phyloP scores from a whole-genome alignment of 2,888 invertebrate genomes.

The Entomobrya proxima region DNA sequence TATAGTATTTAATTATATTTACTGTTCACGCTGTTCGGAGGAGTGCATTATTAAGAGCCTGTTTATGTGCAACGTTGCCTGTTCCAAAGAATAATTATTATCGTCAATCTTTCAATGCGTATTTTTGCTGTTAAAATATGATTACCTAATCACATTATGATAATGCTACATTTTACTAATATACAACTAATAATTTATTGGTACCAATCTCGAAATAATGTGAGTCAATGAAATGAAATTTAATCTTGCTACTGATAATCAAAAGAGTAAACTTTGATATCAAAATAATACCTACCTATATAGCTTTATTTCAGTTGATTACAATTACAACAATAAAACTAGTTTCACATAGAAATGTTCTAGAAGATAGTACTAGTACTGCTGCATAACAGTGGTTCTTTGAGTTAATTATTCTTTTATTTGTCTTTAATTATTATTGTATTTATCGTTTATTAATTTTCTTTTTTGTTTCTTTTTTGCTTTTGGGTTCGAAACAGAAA shows the following conservation, averaged over 20 bases:
- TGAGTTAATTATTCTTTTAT: not conserved
- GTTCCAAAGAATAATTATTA: constrained; percentile 12
- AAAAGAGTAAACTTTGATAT: constrained; percentile 46
- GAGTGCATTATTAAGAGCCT: constrained; percentile 17
- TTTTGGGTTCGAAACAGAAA: constrained; percentile 55
- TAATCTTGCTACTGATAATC: constrained; percentile 55
- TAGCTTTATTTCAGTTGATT: constrained; percentile 37
- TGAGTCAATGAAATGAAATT: constrained; percentile 40
- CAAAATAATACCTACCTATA: constrained; percentile 26
- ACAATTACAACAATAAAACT: constrained; percentile 23
- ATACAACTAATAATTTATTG: not conserved
- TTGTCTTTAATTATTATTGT: not conserved
- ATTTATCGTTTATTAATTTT: constrained; percentile 37
- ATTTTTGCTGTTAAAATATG: constrained; percentile 19
- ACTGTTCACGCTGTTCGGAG: constrained; percentile 2
- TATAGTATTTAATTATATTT: constrained; percentile 20
- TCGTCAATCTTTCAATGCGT: constrained; percentile 35
- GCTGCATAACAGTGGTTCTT: not conserved
- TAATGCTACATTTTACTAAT: not conserved
- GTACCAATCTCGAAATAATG: constrained; percentile 51
- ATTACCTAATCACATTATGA: constrained; percentile 4
- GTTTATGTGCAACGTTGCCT: constrained; percentile 20
- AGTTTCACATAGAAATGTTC: not conserved
- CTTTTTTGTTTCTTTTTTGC: constrained; percentile 34
- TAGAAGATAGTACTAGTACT: no score